Base-by-base conservation (phyloP, 2,888 invertebrate species). In the Ormyrus pomaceus region DNA sequence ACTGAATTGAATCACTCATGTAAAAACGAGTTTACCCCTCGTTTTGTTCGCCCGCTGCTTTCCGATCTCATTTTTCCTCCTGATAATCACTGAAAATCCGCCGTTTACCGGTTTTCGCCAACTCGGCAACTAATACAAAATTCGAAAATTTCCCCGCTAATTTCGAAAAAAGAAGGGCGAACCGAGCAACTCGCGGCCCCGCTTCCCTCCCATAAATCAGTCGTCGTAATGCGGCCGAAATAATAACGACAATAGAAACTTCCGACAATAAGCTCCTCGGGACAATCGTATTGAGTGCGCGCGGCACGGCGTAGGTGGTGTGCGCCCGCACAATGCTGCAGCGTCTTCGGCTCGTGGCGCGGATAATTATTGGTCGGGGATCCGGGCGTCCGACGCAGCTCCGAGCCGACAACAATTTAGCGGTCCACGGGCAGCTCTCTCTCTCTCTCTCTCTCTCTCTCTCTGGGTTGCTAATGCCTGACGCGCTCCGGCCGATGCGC, bases 191-290 rank as follows among this genome's bases (percentile, higher is more conserved):
- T n/a, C n/a, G n/a, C n/a, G n/a, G n/a, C n/a, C n/a, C n/a, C n/a
- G n/a, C 19, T 19, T 19, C 19, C 19, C 19, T 19, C 19, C 19
- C 87, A 87, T 89, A 88, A 90, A 90, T 90, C 87, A 77, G 81
- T 77, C n/a, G 0, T 82, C 81, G 88, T 87, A 88, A 87, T 87
- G 83, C 87, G 85, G 84, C 86, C 85, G 87, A 89, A 88, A 90
- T 89, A 89, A 89, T 90, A 89, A 90, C 86, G 88, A 89, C 89
- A 90, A 90, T 89, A 86, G 89, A 89, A 90, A 90, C 87, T 90
- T 90, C 87, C 85, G 86, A 90, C 90, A 90, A 90, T 90, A 88
- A 89, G 88, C 87, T 84, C 82, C 80, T 79, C 3, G 80, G 87
- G 87, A 90, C 89, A 90, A 90, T 90, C 87, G 88, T 87, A 90